phyloP scores from a whole-genome alignment of 2,797 vertebrate species.

The Tarsius wallacei region DNA sequence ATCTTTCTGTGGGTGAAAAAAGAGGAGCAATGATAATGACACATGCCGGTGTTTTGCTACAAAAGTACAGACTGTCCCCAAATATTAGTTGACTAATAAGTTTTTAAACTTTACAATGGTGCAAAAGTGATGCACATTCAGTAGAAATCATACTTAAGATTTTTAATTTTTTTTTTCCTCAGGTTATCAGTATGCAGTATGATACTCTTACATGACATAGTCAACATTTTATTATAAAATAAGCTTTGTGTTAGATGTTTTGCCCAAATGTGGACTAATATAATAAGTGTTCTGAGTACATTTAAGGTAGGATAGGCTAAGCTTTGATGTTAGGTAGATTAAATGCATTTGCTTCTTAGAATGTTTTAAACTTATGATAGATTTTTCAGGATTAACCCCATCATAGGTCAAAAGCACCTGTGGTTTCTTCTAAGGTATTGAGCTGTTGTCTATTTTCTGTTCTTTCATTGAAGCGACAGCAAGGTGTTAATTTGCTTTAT shows the following conservation, averaged over 20 bases:
- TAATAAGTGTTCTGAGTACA: neutral
- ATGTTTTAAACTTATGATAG: neutral
- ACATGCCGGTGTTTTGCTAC: accelerated
- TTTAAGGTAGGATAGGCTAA: neutral
- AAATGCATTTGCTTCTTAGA: neutral
- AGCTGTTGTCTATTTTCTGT: neutral
- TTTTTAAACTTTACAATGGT: neutral
- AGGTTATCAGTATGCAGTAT: neutral
- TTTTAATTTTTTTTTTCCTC: neutral
- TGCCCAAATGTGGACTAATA: neutral
- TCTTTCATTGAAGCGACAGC: neutral
- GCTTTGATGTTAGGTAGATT: neutral
- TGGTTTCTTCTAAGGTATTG: neutral
- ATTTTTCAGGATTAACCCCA: neutral
- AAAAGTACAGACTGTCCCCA: too few relatives aligned
- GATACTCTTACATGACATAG: neutral
- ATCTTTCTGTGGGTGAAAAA: neutral
- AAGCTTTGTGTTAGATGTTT: neutral
- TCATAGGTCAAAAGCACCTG: too few relatives aligned
- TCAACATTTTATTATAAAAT: neutral
- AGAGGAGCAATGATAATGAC: accelerated
- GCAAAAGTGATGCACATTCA: neutral
- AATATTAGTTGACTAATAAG: neutral
- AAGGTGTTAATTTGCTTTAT: neutral
- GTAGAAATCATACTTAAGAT: neutral